Conservation (phyloP, 2,888 invertebrate species). For the Apamea crenata region DNA sequence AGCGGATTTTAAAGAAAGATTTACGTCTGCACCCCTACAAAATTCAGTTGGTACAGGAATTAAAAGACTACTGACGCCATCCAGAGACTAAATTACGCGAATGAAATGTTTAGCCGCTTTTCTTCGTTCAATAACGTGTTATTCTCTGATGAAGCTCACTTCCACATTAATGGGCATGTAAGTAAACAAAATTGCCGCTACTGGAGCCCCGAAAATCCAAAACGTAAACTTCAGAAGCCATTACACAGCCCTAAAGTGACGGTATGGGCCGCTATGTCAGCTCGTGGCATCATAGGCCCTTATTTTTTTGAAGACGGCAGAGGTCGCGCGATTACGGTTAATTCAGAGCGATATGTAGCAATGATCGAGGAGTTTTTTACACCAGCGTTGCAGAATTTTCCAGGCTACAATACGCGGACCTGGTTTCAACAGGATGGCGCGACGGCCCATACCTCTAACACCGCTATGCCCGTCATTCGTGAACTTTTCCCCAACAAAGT, state of each 20-base stretch:
- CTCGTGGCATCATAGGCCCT: conserved; percentile 61
- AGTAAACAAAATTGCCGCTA: no score
- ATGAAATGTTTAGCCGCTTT: no score
- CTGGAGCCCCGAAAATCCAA: conserved; percentile 54
- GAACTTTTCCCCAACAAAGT: no score
- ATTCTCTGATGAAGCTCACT: no score
- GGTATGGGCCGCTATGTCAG: conserved; percentile 60
- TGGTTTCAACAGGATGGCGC: conserved; percentile 60
- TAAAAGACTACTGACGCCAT: no score
- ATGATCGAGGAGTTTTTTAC: conserved; percentile 59
- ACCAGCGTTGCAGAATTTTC: conserved; percentile 50
- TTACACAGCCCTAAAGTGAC: conserved; percentile 58
- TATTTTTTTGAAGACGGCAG: conserved; percentile 63
- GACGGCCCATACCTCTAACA: conserved; percentile 54
- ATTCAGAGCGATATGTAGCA: conserved; percentile 44
- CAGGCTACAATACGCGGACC: conserved; percentile 44
- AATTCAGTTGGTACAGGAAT: no score
- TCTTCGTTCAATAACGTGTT: no score
- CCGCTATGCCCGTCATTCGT: conserved; percentile 30
- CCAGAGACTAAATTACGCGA: no score
- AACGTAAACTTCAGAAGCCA: conserved; percentile 58
- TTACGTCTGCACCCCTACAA: no score
- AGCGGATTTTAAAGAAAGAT: no score
- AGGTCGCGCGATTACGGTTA: conserved; percentile 28
- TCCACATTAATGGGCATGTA: no score